Conservation (phyloP, 2,888 invertebrate genomes). For the Volucella zonaria region DNA sequence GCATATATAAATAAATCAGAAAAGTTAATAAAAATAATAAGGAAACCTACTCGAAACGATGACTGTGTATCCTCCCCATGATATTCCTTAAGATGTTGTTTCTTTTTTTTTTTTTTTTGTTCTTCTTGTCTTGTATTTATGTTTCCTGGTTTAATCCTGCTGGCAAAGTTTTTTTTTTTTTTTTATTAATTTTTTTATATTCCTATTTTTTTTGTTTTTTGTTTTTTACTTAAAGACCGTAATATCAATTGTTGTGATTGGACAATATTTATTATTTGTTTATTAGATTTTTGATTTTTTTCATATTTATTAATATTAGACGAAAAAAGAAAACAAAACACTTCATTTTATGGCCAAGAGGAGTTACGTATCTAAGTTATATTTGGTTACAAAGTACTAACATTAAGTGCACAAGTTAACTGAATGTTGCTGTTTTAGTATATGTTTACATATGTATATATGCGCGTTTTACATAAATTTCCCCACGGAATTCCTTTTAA, state of each 20-base stretch:
- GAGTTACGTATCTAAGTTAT: background rate
- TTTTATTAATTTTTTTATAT: background rate
- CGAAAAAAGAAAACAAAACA: constrained; percentile 1
- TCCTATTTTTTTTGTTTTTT: background rate
- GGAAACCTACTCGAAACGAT: constrained; percentile 35
- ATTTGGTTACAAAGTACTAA: background rate
- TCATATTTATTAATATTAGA: background rate
- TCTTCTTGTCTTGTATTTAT: background rate
- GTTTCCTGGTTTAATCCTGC: background rate
- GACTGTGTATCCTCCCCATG: constrained; percentile 35
- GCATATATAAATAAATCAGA: background rate
- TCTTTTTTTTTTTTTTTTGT: too few species aligned
- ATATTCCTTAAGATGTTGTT: constrained; percentile 33
- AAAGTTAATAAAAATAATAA: background rate
- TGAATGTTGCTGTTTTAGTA: background rate
- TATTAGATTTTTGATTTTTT: constrained; percentile 5
- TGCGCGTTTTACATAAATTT: background rate
- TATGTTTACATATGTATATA: background rate
- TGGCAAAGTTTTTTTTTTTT: background rate
- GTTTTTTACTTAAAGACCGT: constrained; percentile 8
- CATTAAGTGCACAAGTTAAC: background rate
- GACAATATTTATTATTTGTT: constrained; percentile 1
- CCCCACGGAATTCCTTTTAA: background rate
- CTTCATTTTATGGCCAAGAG: background rate
- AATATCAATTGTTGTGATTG: background rate